phyloP scores from a whole-genome alignment of 2,797 vertebrate species.

The Brachyalestes nurse region DNA sequence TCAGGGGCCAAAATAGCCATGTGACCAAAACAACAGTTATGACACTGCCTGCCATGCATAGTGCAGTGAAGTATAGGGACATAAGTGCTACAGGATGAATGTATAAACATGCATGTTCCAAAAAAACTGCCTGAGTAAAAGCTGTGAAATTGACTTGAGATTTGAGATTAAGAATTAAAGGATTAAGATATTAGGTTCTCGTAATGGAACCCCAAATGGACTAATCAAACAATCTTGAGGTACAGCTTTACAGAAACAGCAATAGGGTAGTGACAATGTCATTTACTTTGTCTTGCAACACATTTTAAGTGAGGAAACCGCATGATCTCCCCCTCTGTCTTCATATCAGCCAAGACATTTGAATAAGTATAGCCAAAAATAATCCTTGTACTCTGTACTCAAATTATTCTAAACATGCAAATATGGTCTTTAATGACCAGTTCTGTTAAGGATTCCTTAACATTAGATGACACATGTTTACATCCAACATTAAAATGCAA shows the following conservation, averaged over 20 bases:
- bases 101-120: background rate
- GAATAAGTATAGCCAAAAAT: background rate
- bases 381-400: background rate
- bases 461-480: background rate
- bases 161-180: background rate
- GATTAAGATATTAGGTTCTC: background rate
- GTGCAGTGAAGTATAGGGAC: background rate
- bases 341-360: background rate
- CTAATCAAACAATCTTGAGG: background rate
- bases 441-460: background rate
- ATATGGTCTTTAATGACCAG: background rate
- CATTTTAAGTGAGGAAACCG: background rate
- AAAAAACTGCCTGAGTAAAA: background rate
- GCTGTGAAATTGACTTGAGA: background rate
- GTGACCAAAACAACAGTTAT: constrained; percentile 11
- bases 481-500: background rate
- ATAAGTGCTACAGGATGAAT: background rate
- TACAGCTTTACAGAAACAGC: background rate
- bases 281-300: constrained; percentile 25
- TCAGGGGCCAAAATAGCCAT: background rate
- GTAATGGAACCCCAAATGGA: background rate
- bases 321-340: background rate
- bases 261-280: background rate
- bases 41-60: background rate
- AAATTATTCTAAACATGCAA: background rate